Conservation (phyloP, 1,140 invertebrate species). For the Thalassaphorura encarpata region DNA sequence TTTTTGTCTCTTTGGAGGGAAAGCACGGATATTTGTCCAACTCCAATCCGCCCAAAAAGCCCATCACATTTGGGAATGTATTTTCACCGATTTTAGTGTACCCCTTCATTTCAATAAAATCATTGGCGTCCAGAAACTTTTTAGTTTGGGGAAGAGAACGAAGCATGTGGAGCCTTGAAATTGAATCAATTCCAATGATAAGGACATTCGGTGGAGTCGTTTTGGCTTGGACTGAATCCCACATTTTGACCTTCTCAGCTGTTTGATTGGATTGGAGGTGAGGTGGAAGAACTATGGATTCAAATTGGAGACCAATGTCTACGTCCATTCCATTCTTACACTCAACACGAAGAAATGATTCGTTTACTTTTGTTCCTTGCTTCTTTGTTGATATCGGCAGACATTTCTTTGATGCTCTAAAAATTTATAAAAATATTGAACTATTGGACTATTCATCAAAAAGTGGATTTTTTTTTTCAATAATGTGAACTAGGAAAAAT, state of each 20-base stretch:
- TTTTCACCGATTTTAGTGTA: slow-evolving; percentile 36
- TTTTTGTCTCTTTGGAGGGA: slow-evolving; percentile 13
- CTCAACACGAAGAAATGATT: slow-evolving; percentile 20
- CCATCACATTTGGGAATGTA: slow-evolving; percentile 38
- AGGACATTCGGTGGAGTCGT: slow-evolving; percentile 31
- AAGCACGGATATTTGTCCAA: slow-evolving; percentile 23
- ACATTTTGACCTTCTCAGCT: slow-evolving; percentile 13
- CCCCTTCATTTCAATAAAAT: slow-evolving; percentile 29
- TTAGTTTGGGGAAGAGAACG: slow-evolving; percentile 42
- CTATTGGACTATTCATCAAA: too few species aligned
- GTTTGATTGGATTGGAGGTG: slow-evolving; percentile 1
- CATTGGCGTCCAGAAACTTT: slow-evolving; percentile 33
- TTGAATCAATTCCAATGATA: slow-evolving; percentile 44
- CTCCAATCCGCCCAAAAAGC: slow-evolving; percentile 30
- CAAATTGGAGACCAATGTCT: slow-evolving; percentile 6
- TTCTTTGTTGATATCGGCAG: slow-evolving; percentile 6
- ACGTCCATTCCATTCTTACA: slow-evolving; percentile 15
- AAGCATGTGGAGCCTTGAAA: slow-evolving; percentile 44
- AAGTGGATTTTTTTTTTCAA: too few species aligned
- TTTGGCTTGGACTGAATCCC: background rate
- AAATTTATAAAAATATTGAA: too few species aligned
- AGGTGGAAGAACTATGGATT: slow-evolving; percentile 4
- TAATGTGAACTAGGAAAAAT: slow-evolving; percentile 3
- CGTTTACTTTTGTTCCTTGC: background rate
- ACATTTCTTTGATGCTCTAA: slow-evolving; percentile 15